Evolutionary conservation across 1,140 invertebrate genomes (phyloP), one percentile per base, ranked within the genome.

Genomic region (Neoseiulus cucumeris): DNA sequence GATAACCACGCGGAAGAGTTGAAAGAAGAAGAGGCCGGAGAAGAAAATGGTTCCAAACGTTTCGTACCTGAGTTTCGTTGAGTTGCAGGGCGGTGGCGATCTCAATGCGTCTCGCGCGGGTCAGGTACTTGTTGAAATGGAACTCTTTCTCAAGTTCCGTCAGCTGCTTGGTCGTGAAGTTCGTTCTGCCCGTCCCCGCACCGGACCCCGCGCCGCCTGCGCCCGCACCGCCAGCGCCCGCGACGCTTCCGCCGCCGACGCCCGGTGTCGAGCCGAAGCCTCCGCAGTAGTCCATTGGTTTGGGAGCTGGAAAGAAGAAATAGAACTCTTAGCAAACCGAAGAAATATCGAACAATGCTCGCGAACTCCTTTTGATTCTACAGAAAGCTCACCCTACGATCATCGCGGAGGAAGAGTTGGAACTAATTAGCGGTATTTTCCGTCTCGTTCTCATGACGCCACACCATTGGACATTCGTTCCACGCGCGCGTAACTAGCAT

Each of bases 141-240:
- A 98, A 98, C 77, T 99, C 94, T 75, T 98, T 98, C 75, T 98
- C 94, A 69, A 98, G 80, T 77, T 98, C 95, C 0, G 93, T 98
- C 59, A 98, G 82, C 75, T 99, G 95, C 77, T 98, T 97, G 74
- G 95, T 98, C 64, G 91, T 97, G 78, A 98, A 98, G 77, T 98
- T 98, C 2, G 93, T 98, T 30, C 94, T 80, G 25, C 90, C 90
- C 5, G 89, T 76, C 65, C 74, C 74, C 65, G 73, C 74, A 41
- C 69, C 68, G 20, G 71, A 70, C 14, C 18, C 39, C 20, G 25
- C n/a, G 17, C 30, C 33, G 30, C 39, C 59, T 39, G 29, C 28
- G 18, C 39, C 29, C 18, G 41, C 28, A 28, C 28, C 20, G 7
- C 25, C 18, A 18, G 45, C 47, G 25, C 47, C 25, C 14, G 22